Evolutionary conservation across 1,140 invertebrate genomes (phyloP).

Genomic region (Drosophila takahashii): DNA sequence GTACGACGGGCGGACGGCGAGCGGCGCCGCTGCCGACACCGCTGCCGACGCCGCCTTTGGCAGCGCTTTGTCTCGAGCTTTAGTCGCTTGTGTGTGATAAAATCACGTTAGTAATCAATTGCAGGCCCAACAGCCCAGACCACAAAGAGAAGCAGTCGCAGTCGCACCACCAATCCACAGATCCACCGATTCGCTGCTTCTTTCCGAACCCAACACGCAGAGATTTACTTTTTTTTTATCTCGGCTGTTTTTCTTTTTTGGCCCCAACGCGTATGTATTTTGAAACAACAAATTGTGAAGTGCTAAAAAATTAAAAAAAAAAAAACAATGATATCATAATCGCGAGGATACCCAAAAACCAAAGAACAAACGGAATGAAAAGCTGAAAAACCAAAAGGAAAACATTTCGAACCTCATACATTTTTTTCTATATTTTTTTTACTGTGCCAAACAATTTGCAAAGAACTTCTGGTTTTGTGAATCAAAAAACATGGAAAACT

Average conservation of each 20-base stretch:
- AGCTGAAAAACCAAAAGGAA: background rate
- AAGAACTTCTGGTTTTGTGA: constrained; percentile 15
- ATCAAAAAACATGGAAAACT: background rate
- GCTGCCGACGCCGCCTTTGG: constrained; percentile 11
- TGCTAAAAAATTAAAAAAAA: constrained; percentile 22
- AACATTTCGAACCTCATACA: background rate
- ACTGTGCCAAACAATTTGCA: constrained; percentile 7
- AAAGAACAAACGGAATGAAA: background rate
- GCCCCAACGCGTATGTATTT: constrained; percentile 47
- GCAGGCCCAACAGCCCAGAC: constrained; percentile 83
- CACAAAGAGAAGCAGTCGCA: constrained; percentile 58
- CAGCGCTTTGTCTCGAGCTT: constrained; percentile 80
- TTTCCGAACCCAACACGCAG: too few relatives aligned
- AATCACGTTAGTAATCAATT: constrained; percentile 85
- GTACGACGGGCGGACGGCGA: constrained; percentile 16
- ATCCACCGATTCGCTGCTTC: constrained; percentile 26
- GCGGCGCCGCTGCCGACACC: constrained; percentile 16
- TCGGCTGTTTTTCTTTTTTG: constrained; percentile 5
- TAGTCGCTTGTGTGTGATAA: constrained; percentile 84
- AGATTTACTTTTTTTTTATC: too few relatives aligned
- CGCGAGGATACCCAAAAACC: constrained; percentile 24
- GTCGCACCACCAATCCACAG: constrained; percentile 28
- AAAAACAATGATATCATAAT: constrained; percentile 2
- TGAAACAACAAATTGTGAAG: constrained; percentile 4
- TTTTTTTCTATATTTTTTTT: constrained; percentile 48